phyloP scores from a whole-genome alignment of 2,113 vertebrate genomes.

The Lasiurus borealis region DNA sequence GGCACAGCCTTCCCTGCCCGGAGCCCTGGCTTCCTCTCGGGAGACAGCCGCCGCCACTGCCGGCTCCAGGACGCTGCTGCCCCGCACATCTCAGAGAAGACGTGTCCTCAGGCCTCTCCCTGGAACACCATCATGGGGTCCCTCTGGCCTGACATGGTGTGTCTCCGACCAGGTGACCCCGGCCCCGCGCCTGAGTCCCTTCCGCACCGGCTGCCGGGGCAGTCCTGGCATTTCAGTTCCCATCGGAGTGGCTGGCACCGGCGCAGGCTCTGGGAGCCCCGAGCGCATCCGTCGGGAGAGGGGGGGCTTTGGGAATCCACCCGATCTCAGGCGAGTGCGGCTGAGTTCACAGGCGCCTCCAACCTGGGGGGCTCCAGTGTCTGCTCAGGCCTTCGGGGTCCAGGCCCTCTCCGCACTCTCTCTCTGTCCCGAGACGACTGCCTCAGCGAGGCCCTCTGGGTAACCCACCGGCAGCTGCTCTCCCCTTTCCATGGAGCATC shows the following conservation, averaged over 20 bases:
- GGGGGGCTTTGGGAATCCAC: background rate
- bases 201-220: background rate
- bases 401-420: too few relatives aligned
- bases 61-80: accelerated
- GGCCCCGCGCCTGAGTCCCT: background rate
- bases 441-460: background rate
- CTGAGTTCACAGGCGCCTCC: accelerated
- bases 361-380: background rate
- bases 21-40: too few relatives aligned
- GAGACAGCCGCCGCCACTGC: accelerated
- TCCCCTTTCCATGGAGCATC: background rate
- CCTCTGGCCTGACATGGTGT: background rate
- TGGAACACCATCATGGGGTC: background rate
- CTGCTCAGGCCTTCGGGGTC: background rate
- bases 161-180: background rate
- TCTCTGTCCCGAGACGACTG: too few relatives aligned
- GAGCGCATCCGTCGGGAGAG: too few relatives aligned
- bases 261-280: accelerated
- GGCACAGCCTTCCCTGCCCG: background rate
- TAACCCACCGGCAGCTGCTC: background rate
- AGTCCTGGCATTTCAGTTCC: background rate
- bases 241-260: accelerated
- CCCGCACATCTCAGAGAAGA: accelerated
- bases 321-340: background rate
- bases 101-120: background rate